phyloP scores from a whole-genome alignment of 92 coral and sea anemone species.

The Zoanthus gigantus region DNA sequence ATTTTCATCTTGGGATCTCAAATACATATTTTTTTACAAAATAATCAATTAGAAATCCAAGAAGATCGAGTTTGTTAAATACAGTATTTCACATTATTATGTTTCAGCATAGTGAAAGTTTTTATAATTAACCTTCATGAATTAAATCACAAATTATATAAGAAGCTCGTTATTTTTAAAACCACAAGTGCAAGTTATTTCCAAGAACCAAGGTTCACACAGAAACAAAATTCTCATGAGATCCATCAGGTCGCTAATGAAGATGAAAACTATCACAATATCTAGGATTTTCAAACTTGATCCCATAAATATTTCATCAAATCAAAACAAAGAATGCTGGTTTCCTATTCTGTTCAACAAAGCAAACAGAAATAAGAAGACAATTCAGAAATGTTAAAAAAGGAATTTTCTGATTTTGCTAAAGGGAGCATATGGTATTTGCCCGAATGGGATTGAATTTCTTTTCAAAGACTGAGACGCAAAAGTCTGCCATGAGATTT shows the following conservation, averaged over 20 bases:
- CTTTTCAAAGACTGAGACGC: background rate
- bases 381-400: slow-evolving; percentile 41
- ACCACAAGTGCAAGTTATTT: slow-evolving; percentile 1
- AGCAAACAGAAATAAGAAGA: slow-evolving; percentile 33
- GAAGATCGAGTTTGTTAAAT: background rate
- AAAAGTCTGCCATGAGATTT: slow-evolving; percentile 18
- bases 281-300: background rate
- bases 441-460: slow-evolving; percentile 16
- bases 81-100: background rate
- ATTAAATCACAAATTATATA: background rate
- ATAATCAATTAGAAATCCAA: background rate
- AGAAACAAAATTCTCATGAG: background rate
- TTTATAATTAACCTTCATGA: background rate
- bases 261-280: background rate
- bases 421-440: slow-evolving; percentile 41
- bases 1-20: too few relatives aligned
- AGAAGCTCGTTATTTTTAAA: background rate
- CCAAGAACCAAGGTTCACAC: slow-evolving; percentile 1
- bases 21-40: background rate
- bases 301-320: slow-evolving; percentile 23
- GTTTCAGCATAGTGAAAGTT: background rate
- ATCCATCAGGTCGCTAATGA: background rate
- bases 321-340: slow-evolving; percentile 8
- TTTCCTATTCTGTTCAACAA: slow-evolving; percentile 33
- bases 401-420: slow-evolving; percentile 13